Evolutionary conservation across 2,113 vertebrate species (phyloP).

Genomic region (Eurypyga helias): DNA sequence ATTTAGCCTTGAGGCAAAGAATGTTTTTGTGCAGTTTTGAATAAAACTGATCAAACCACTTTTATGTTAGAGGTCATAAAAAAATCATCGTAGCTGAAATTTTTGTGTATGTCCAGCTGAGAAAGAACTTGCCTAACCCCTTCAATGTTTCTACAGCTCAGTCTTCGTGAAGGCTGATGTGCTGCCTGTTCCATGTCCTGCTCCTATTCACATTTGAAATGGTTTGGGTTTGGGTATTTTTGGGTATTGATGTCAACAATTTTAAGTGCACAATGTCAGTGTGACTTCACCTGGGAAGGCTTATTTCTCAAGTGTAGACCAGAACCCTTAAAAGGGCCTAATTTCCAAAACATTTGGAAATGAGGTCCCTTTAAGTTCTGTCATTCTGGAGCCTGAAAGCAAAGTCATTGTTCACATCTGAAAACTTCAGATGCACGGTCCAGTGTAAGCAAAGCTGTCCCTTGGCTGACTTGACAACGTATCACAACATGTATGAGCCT

Average conservation of each 20-base stretch:
- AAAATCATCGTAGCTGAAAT: neutral
- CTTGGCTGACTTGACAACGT: neutral
- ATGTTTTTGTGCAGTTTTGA: neutral
- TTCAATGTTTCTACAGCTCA: neutral
- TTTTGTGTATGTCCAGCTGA: neutral
- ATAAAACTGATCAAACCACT: neutral
- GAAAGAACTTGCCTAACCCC: neutral
- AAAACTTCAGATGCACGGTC: neutral
- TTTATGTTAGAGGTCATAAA: neutral
- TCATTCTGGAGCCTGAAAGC: neutral
- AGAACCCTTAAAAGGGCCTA: neutral
- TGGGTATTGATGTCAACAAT: neutral
- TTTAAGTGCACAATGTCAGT: neutral
- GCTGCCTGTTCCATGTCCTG: neutral
- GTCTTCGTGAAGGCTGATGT: neutral
- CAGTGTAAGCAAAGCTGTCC: neutral
- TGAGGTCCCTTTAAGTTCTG: neutral
- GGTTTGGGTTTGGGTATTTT: neutral
- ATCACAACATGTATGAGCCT: rapidly evolving
- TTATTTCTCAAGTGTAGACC: neutral
- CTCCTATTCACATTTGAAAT: neutral
- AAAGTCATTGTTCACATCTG: neutral
- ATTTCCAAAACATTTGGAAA: neutral
- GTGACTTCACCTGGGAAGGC: neutral
- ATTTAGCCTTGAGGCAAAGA: neutral